phyloP scores from a whole-genome alignment of 2,797 vertebrate species.

The Cygnus olor region DNA sequence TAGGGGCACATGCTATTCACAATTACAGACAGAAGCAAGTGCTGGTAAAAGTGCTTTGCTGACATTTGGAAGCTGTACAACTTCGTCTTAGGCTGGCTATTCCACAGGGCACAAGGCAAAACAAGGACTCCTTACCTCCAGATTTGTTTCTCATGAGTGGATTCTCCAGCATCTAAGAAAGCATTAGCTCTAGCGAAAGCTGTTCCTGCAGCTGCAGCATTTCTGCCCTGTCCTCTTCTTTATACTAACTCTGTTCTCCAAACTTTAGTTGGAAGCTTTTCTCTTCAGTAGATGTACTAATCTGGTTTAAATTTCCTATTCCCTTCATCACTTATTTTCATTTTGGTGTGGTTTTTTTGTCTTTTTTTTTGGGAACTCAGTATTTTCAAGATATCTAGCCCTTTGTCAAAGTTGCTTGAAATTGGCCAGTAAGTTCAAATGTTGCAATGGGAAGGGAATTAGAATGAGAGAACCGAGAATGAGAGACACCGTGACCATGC shows the following conservation, averaged over 20 bases:
- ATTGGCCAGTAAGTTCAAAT: background rate
- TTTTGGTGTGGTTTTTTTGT: too few relatives aligned
- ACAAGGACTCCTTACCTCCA: background rate
- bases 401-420: background rate
- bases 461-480: background rate
- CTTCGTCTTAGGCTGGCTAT: background rate
- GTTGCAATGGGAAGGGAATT: background rate
- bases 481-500: background rate
- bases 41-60: background rate
- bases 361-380: background rate
- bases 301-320: background rate
- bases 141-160: background rate
- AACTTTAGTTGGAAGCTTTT: background rate
- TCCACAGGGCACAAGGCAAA: background rate
- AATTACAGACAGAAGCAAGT: background rate
- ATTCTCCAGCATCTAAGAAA: background rate
- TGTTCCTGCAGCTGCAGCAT: background rate
- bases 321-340: background rate
- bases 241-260: background rate
- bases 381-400: background rate
- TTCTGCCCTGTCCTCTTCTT: background rate
- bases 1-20: accelerated
- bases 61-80: background rate
- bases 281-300: background rate
- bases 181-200: background rate